phyloP scores from a whole-genome alignment of 2,113 vertebrate genomes.

The Xenopus borealis region DNA sequence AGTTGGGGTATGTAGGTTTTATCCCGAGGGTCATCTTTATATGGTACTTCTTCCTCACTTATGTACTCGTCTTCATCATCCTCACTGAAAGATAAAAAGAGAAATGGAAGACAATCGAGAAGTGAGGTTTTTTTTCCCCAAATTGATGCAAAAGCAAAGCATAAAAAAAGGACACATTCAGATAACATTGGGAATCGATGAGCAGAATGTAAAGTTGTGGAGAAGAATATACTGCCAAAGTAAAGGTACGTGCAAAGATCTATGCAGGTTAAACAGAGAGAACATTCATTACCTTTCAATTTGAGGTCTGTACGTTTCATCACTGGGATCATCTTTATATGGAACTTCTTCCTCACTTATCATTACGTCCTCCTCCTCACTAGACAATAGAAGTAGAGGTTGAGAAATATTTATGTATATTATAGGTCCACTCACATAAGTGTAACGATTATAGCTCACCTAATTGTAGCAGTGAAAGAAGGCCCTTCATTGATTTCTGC shows the following conservation, averaged over 20 bases:
- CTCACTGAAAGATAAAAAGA: neutral
- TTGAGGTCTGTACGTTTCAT: constrained; percentile 78
- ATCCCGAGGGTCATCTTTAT: constrained; percentile 82
- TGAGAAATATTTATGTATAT: too few relatives aligned
- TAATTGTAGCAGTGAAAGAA: constrained; percentile 24
- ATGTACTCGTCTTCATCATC: constrained; percentile 72
- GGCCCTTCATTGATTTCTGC: constrained; percentile 35
- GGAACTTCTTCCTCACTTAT: constrained; percentile 78
- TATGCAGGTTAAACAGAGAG: too few relatives aligned
- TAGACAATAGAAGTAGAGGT: neutral
- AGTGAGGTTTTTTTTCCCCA: too few relatives aligned
- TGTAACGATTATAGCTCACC: neutral
- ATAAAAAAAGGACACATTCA: too few relatives aligned
- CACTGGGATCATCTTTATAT: constrained; percentile 81
- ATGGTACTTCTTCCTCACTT: constrained; percentile 78
- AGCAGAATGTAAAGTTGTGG: too few relatives aligned
- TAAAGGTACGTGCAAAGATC: too few relatives aligned
- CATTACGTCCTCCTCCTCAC: constrained; percentile 66
- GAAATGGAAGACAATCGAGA: neutral
- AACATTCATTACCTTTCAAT: constrained; percentile 74
- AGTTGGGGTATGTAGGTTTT: constrained; percentile 76
- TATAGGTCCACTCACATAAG: neutral
- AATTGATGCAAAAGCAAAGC: too few relatives aligned
- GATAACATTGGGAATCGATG: too few relatives aligned
- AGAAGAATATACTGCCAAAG: too few relatives aligned